Base-by-base conservation (phyloP, 2,888 invertebrate genomes). In the Calameuta filiformis region DNA sequence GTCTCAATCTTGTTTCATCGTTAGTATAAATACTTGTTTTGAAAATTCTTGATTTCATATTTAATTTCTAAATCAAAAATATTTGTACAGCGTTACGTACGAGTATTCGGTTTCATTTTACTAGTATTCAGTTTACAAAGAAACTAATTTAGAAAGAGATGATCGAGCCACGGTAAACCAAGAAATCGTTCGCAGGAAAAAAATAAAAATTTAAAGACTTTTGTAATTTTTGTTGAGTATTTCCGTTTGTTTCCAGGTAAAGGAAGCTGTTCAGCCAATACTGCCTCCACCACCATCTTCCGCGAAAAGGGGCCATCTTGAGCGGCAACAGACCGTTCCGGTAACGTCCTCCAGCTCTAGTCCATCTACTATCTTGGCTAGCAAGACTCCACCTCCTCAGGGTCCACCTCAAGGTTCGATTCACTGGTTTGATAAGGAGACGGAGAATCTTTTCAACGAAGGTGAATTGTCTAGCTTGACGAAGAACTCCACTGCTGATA, bases 351-450 rank as follows among this genome's bases (percentile, higher is more conserved):
- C 85, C 31, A 87, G 89, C 33, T 89, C 89, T 73, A 91, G 90
- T 81, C 90, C 90, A 56, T 88, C 90, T 4, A 83, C 88, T 9
- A 87, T 85, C 69, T 80, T 87, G 23, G 78, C 83, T 11, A 87
- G 86, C 76, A 90, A 89, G 85, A 89, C 90, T 6, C 89, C 90
- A 35, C 89, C 91, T 12, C 56, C 56, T 23, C 56, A 56, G 9
- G 56, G 56, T 56, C 83, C 82, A 11, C 89, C 88, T 31, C 88
- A 89, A 77, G 85, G 86, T 34, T 85, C 90, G 12, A 88, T 91
- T 75, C 92, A 92, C 76, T 93, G 92, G 93, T 92, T 92, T 81
- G 92, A 93, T 81, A 92, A 91, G 81, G 92, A 92, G 82, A 90
- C 92, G 3, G 92, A 92, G 81, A 90, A 92, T 73, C 87, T 92